Evolutionary conservation across 2,113 vertebrate species (phyloP).

Genomic region (Anolis sagrei): DNA sequence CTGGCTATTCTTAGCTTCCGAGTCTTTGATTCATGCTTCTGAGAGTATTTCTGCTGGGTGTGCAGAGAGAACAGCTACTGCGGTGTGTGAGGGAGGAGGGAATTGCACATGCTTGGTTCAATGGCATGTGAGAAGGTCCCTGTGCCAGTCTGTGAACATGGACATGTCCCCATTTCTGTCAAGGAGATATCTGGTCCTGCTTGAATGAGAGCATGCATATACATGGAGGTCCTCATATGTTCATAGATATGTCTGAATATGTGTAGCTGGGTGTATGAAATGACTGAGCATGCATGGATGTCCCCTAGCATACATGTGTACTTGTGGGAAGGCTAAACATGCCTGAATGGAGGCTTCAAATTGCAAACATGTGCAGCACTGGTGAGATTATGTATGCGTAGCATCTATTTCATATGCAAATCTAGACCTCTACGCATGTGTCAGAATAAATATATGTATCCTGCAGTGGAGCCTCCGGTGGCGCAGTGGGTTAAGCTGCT

Average conservation of each 20-base stretch:
- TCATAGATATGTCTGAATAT: not conserved
- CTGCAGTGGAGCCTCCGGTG: too few species aligned
- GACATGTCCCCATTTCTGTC: not conserved
- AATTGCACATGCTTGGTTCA: constrained; percentile 14
- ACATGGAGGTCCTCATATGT: not conserved
- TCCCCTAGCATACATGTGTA: not conserved
- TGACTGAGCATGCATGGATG: not conserved
- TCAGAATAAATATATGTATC: not conserved
- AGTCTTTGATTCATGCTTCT: constrained; percentile 71
- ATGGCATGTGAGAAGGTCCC: not conserved
- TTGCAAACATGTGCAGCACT: not conserved
- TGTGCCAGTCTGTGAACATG: not conserved
- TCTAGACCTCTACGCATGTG: constrained; percentile 22
- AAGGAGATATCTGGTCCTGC: not conserved
- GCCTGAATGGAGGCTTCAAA: not conserved
- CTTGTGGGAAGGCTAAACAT: not conserved
- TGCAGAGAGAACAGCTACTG: constrained; percentile 30
- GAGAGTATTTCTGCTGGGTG: constrained; percentile 46
- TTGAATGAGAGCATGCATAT: too few species aligned
- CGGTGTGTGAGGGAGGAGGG: constrained; percentile 11
- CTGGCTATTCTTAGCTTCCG: constrained; percentile 42
- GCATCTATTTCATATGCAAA: not conserved
- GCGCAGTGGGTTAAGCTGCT: too few species aligned
- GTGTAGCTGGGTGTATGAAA: too few species aligned
- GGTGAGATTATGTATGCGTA: too few species aligned